Percentiles rank a stretch among this genome's conserved stretches.
Evolutionary conservation across 2,113 vertebrate genomes (phyloP).

Genomic region (Eubucco bourcierii): DNA sequence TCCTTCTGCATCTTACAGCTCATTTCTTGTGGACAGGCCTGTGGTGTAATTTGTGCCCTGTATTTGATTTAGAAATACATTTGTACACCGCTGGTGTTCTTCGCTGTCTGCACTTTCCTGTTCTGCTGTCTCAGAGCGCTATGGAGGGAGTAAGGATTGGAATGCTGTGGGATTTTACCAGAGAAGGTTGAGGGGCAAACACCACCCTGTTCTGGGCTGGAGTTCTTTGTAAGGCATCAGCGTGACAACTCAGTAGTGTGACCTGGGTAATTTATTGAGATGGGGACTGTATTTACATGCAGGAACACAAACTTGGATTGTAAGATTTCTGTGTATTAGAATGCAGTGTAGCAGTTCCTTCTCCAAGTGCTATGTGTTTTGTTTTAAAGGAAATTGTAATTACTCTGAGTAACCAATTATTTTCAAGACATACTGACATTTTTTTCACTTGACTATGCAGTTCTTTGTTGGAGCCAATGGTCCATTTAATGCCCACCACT

Average conservation of each 20-base stretch:
- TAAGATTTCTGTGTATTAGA: not conserved
- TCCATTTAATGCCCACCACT: not conserved
- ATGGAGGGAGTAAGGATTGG: not conserved
- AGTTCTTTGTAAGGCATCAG: not conserved
- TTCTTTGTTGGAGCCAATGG: not conserved
- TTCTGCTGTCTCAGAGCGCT: not conserved
- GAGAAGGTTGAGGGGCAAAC: fast-evolving
- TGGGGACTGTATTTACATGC: not conserved
- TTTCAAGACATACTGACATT: fast-evolving
- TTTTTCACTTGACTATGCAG: not conserved
- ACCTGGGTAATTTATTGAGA: not conserved
- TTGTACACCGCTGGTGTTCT: not conserved
- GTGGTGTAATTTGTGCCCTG: not conserved
- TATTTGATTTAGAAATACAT: not conserved
- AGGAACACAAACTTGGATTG: fast-evolving
- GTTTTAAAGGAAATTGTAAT: not conserved
- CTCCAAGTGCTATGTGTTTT: not conserved
- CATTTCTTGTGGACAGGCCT: not conserved
- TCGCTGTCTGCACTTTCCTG: not conserved
- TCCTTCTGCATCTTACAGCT: not conserved
- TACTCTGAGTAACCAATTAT: fast-evolving
- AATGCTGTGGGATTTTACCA: not conserved
- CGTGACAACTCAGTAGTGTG: not conserved
- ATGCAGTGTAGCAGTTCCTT: not conserved
- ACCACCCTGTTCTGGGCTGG: not conserved